A percentile compares a stretch with the other conserved stretches of the same genome.
Evolutionary conservation across 1,140 invertebrate genomes (phyloP).

Genomic region (Seison nebaliae): DNA sequence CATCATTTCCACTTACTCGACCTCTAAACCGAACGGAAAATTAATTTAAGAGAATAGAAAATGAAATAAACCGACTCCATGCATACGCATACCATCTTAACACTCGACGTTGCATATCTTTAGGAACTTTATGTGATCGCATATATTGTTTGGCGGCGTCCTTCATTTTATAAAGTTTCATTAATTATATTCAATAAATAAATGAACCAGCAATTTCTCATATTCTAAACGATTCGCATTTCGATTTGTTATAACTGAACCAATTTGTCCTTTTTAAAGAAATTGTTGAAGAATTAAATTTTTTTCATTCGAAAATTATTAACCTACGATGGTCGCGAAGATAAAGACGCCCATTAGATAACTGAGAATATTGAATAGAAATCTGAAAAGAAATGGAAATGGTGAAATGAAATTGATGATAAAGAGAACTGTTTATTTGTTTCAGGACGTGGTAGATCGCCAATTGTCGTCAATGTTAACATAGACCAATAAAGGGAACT

Average conservation of each 20-base stretch:
- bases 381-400: background rate
- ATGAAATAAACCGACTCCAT: conserved; percentile 44
- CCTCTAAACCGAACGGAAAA: conserved; percentile 35
- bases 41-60: background rate
- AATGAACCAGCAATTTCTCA: conserved; percentile 47
- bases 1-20: conserved; percentile 74
- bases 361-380: conserved; percentile 5
- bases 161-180: conserved; percentile 18
- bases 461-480: conserved; percentile 70
- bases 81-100: conserved; percentile 88
- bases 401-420: background rate
- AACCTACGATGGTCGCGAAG: conserved; percentile 9
- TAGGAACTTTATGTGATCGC: conserved; percentile 78
- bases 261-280: conserved; percentile 47
- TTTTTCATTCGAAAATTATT: conserved; percentile 4
- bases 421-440: conserved; percentile 56
- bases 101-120: conserved; percentile 67
- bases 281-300: background rate
- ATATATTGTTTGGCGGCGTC: conserved; percentile 87
- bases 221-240: conserved; percentile 86
- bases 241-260: conserved; percentile 79
- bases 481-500: conserved; percentile 84
- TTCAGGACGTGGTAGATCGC: conserved; percentile 64
- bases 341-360: conserved; percentile 9
- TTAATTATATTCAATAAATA: background rate